Evolutionary conservation across 2,113 vertebrate genomes (phyloP).

Genomic region (Stictonetta naevosa): DNA sequence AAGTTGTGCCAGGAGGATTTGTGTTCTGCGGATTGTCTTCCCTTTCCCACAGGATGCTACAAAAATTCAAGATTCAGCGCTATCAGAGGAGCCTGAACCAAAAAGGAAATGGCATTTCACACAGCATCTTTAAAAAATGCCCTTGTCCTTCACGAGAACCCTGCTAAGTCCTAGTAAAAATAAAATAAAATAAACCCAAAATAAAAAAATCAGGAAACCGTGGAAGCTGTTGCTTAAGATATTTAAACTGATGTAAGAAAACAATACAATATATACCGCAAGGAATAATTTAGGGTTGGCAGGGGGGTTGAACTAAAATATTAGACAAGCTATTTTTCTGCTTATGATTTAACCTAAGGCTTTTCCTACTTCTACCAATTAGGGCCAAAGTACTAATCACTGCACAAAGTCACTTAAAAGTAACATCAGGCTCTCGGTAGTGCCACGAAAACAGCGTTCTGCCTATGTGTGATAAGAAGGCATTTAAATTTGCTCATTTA

Average conservation of each 20-base stretch:
- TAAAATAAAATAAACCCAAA: neutral
- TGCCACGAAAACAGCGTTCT: neutral
- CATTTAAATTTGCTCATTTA: slow-evolving; percentile 62
- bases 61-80: neutral
- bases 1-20: neutral
- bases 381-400: neutral
- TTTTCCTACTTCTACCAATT: slow-evolving; percentile 21
- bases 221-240: neutral
- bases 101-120: neutral
- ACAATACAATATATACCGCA: neutral
- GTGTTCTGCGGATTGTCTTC: neutral
- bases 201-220: neutral
- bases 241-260: neutral
- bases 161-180: neutral
- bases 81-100: neutral
- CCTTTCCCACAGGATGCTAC: neutral
- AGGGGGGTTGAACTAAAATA: neutral
- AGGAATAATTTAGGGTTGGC: neutral
- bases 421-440: neutral
- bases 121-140: neutral
- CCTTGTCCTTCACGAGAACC: neutral
- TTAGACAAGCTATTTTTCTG: slow-evolving; percentile 8
- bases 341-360: slow-evolving; percentile 8
- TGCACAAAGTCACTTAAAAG: slow-evolving; percentile 49
- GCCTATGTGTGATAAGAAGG: slow-evolving; percentile 37